Evolutionary conservation across 2,888 invertebrate species (phyloP).

Genomic region (Caenorhabditis panamensis): DNA sequence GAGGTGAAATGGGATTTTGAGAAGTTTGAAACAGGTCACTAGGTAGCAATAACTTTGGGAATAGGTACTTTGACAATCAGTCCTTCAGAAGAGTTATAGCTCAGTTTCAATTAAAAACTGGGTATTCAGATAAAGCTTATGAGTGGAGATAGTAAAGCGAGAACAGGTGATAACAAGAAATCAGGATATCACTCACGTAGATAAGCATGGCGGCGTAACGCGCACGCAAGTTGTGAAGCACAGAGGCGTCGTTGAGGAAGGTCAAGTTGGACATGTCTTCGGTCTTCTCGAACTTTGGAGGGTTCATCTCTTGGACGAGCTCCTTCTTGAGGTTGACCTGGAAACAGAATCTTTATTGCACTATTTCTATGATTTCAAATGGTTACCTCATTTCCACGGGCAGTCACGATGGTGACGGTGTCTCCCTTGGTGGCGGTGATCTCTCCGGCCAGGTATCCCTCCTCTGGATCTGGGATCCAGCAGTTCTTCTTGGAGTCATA

Average conservation of each 20-base stretch:
- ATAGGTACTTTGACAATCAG: too few relatives aligned
- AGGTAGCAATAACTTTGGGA: too few relatives aligned
- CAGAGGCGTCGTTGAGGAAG: conserved; percentile 98
- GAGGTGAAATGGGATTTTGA: not conserved
- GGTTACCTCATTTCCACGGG: conserved; percentile 86
- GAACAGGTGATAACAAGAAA: too few relatives aligned
- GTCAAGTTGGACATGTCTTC: conserved; percentile 87
- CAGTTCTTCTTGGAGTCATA: conserved; percentile 99
- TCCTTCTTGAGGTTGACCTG: conserved; percentile 90
- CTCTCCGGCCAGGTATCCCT: conserved; percentile 72
- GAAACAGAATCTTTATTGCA: too few relatives aligned
- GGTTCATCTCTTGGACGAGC: conserved; percentile 92
- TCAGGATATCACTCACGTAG: too few relatives aligned
- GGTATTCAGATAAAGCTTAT: too few relatives aligned
- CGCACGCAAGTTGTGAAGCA: conserved; percentile 97
- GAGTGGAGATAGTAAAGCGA: too few relatives aligned
- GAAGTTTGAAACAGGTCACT: too few relatives aligned
- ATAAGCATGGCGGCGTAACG: conserved; percentile 95
- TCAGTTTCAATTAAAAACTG: too few relatives aligned
- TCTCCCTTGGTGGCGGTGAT: conserved; percentile 99
- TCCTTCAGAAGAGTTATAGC: too few relatives aligned
- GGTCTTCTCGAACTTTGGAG: conserved; percentile 98
- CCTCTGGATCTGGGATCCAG: conserved; percentile 94
- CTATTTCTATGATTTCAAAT: conserved; percentile 79
- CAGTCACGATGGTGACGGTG: conserved; percentile 92